phyloP scores from a whole-genome alignment of 2,888 invertebrate species.

The Apodemia duryi region DNA sequence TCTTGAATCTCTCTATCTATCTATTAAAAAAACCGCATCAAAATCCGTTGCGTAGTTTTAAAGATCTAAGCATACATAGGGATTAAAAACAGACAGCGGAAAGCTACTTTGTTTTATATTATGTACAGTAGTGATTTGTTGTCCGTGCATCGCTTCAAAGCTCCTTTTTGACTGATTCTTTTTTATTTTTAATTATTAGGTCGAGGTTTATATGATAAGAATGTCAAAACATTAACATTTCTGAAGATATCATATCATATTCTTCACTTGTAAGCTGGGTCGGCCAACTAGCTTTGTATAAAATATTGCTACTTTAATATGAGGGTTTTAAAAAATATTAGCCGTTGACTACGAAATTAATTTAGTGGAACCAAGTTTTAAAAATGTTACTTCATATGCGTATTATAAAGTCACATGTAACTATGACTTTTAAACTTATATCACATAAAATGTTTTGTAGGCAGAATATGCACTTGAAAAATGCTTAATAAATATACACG shows the following conservation, averaged over 20 bases:
- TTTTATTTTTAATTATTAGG: too few relatives aligned
- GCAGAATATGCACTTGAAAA: background rate
- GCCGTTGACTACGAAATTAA: background rate
- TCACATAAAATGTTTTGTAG: background rate
- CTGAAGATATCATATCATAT: too few relatives aligned
- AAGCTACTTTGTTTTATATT: too few relatives aligned
- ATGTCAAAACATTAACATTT: too few relatives aligned
- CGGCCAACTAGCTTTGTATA: background rate
- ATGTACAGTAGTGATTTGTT: background rate
- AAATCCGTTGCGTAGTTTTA: too few relatives aligned
- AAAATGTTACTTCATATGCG: background rate
- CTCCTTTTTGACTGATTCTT: too few relatives aligned
- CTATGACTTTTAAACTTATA: conserved; percentile 1
- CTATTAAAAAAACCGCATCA: too few relatives aligned
- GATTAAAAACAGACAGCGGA: too few relatives aligned
- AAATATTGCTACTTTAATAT: background rate
- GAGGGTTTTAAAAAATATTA: background rate
- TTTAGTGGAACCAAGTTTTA: background rate
- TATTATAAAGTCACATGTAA: conserved; percentile 1
- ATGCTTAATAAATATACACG: background rate
- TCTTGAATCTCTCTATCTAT: too few relatives aligned
- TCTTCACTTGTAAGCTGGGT: background rate
- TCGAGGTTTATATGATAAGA: too few relatives aligned
- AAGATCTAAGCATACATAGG: too few relatives aligned
- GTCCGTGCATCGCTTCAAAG: too few relatives aligned